Conservation (phyloP, 2,888 invertebrate genomes). For the Yponomeuta malinellus region DNA sequence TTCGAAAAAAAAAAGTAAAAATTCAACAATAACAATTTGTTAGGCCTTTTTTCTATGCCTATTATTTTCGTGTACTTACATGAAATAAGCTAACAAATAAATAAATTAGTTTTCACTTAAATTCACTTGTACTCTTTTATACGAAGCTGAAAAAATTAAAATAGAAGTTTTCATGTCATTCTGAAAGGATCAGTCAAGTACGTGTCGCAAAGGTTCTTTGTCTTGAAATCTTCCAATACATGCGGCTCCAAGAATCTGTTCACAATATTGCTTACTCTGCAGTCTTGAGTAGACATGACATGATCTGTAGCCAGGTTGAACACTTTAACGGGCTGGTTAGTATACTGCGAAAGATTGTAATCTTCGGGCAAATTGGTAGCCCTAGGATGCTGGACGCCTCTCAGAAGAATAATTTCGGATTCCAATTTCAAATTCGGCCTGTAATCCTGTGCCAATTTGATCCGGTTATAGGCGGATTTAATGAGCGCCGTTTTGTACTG, state of each 20-base stretch:
- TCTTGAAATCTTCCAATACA: constrained; percentile 32
- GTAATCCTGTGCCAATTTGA: constrained; percentile 34
- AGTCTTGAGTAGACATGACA: constrained; percentile 31
- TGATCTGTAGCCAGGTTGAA: constrained; percentile 34
- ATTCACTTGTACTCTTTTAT: neutral
- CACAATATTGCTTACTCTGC: constrained; percentile 39
- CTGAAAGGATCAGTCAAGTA: constrained; percentile 23
- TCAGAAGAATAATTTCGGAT: constrained; percentile 42
- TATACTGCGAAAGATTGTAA: constrained; percentile 40
- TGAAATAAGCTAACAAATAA: too few relatives aligned
- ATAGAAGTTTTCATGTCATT: constrained; percentile 3
- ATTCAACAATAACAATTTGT: too few relatives aligned
- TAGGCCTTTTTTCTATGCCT: too few relatives aligned
- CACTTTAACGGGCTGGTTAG: constrained; percentile 33
- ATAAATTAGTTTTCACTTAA: too few relatives aligned
- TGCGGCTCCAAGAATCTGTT: constrained; percentile 33
- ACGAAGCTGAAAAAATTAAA: neutral
- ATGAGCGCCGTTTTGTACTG: constrained; percentile 33
- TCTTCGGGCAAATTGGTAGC: constrained; percentile 30
- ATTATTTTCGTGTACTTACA: too few relatives aligned
- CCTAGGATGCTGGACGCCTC: constrained; percentile 30
- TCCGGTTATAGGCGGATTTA: constrained; percentile 33
- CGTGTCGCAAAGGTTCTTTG: constrained; percentile 33
- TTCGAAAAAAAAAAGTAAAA: neutral
- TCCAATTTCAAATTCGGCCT: constrained; percentile 33